These are phyloP conservation scores for Latheticus oryzae DNA, from an alignment of 2,888 invertebrate species.

Conservation along the genomic window DNA sequence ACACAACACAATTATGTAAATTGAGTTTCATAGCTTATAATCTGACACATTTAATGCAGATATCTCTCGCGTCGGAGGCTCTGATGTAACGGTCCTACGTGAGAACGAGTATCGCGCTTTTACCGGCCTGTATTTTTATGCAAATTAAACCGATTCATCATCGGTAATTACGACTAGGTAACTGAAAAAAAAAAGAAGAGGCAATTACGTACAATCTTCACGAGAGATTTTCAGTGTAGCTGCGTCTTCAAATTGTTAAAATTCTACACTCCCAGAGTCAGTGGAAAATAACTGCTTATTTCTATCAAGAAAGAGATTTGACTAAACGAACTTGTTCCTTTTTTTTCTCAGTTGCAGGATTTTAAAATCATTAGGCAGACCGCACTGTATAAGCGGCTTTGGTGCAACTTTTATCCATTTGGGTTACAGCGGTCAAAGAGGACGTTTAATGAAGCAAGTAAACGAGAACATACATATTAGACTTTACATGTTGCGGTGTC, in stretches of 20 bases:
- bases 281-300: too few species aligned
- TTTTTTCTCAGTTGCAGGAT: constrained; percentile 31
- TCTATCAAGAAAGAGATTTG: too few species aligned
- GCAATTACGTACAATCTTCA: constrained; percentile 45
- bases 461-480: constrained; percentile 54
- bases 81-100: constrained; percentile 55
- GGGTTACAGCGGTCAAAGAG: constrained; percentile 50
- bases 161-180: constrained; percentile 48
- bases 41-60: constrained; percentile 61
- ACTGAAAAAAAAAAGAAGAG: constrained; percentile 45
- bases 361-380: constrained; percentile 18
- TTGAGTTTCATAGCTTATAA: constrained; percentile 60
- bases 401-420: constrained; percentile 37
- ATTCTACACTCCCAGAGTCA: too few species aligned
- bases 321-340: too few species aligned
- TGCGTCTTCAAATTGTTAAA: too few species aligned
- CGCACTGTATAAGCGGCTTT: constrained; percentile 34
- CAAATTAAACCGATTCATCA: constrained; percentile 59
- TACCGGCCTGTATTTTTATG: constrained; percentile 55
- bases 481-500: constrained; percentile 39
- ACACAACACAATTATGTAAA: constrained; percentile 60
- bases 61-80: constrained; percentile 50
- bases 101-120: constrained; percentile 52
- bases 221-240: too few species aligned
- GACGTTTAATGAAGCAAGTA: constrained; percentile 56